Conservation (phyloP, 2,888 invertebrate species). For the Lepidocyrtinus sp. region DNA sequence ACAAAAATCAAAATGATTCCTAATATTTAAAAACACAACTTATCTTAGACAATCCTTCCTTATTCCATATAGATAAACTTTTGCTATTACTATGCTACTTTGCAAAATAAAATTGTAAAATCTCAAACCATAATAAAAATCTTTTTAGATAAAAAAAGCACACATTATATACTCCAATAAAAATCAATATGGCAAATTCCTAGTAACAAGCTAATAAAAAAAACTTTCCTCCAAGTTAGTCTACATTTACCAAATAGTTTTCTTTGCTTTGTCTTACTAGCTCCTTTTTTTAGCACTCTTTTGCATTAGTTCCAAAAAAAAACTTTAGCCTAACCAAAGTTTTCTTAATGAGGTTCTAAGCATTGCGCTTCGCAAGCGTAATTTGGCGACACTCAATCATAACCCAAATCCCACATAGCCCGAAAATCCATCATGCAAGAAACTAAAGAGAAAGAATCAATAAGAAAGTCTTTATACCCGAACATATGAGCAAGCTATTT, state of each 20-base stretch:
- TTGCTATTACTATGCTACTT: neutral
- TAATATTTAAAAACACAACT: too few relatives aligned
- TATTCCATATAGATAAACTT: too few relatives aligned
- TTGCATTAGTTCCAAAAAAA: neutral
- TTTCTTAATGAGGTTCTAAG: neutral
- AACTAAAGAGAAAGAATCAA: neutral
- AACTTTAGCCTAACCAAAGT: neutral
- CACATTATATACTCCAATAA: neutral
- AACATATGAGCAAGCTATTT: slow-evolving; percentile 1
- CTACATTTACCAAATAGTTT: neutral
- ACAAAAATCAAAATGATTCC: too few relatives aligned
- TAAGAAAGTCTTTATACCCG: neutral
- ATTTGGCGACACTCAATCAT: slow-evolving; percentile 18
- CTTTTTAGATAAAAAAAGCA: slow-evolving; percentile 15
- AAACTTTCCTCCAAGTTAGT: neutral
- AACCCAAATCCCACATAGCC: neutral
- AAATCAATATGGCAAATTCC: slow-evolving; percentile 7
- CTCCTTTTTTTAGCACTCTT: slow-evolving; percentile 12
- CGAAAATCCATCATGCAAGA: neutral
- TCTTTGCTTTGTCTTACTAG: neutral
- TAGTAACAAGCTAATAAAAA: neutral
- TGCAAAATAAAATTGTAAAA: slow-evolving; percentile 12
- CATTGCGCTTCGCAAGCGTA: neutral
- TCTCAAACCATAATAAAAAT: neutral
- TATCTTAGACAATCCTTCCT: neutral